Evolutionary conservation across 1,140 invertebrate species (phyloP).

Genomic region (Drosophila aff.): DNA sequence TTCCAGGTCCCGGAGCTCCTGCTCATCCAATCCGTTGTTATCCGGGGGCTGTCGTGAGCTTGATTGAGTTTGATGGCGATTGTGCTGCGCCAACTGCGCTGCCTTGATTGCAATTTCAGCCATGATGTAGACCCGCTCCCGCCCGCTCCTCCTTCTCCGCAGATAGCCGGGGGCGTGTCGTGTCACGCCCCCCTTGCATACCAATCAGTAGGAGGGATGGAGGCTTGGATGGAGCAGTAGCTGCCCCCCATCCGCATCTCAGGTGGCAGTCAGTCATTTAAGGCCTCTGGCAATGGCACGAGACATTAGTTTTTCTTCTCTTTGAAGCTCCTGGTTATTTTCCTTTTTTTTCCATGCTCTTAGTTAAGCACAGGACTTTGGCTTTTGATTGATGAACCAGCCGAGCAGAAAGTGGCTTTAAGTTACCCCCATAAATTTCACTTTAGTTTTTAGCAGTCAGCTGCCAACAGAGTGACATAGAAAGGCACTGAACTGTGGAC

Average conservation of each 20-base stretch:
- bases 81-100: conserved; percentile 66
- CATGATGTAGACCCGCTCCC: conserved; percentile 27
- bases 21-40: conserved; percentile 64
- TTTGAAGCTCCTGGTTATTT: not conserved
- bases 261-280: conserved; percentile 67
- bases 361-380: conserved; percentile 44
- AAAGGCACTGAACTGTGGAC: conserved; percentile 56
- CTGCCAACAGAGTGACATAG: conserved; percentile 36
- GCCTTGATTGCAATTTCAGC: conserved; percentile 76
- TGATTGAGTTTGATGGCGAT: conserved; percentile 79
- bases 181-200: conserved; percentile 46
- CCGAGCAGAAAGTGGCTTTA: conserved; percentile 38
- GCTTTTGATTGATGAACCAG: conserved; percentile 58
- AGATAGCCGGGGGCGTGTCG: conserved; percentile 19
- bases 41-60: conserved; percentile 72
- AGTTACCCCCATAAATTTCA: conserved; percentile 41
- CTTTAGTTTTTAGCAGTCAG: conserved; percentile 41
- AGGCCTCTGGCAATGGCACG: conserved; percentile 58
- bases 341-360: conserved; percentile 6
- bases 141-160: not conserved
- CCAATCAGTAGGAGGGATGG: conserved; percentile 46
- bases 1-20: conserved; percentile 3
- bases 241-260: conserved; percentile 17
- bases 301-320: conserved; percentile 56
- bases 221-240: not conserved